Evolutionary conservation across 2,888 invertebrate genomes (phyloP).

Genomic region (Troides helena): DNA sequence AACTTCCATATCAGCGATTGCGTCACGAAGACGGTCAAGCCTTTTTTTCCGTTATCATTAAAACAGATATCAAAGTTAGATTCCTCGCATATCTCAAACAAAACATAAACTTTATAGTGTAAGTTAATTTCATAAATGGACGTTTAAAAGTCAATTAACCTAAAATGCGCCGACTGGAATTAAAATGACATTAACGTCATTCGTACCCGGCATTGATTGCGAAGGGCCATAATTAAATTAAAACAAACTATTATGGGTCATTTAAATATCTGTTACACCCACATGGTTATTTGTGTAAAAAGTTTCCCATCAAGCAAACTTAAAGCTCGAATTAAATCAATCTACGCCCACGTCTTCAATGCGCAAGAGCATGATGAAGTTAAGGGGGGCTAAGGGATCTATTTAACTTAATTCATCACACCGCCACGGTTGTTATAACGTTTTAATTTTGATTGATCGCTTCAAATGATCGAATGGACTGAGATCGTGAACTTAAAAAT

Average conservation of each 20-base stretch:
- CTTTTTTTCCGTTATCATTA: too few relatives aligned
- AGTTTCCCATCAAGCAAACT: constrained; percentile 44
- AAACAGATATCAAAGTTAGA: not conserved
- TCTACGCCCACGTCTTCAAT: constrained; percentile 44
- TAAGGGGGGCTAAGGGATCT: constrained; percentile 51
- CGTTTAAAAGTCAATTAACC: constrained; percentile 8
- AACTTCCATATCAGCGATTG: too few relatives aligned
- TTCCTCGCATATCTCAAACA: not conserved
- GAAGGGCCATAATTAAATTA: constrained; percentile 19
- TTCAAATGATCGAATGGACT: constrained; percentile 31
- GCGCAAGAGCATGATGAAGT: constrained; percentile 41
- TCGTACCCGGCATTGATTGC: constrained; percentile 19
- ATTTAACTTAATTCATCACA: constrained; percentile 71
- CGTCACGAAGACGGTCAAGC: too few relatives aligned
- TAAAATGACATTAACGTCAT: constrained; percentile 13
- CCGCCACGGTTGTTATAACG: constrained; percentile 51
- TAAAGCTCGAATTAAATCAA: constrained; percentile 52
- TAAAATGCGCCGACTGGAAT: constrained; percentile 4
- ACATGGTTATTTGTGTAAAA: constrained; percentile 15
- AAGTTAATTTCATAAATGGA: not conserved
- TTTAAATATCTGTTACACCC: constrained; percentile 8
- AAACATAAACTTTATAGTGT: not conserved
- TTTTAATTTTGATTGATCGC: constrained; percentile 71
- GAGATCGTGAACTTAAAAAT: constrained; percentile 14
- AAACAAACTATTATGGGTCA: constrained; percentile 13